Percentiles rank a stretch among this genome's conserved stretches.
Evolutionary conservation across 2,113 vertebrate species (phyloP).

Genomic region (Sitta europaea): DNA sequence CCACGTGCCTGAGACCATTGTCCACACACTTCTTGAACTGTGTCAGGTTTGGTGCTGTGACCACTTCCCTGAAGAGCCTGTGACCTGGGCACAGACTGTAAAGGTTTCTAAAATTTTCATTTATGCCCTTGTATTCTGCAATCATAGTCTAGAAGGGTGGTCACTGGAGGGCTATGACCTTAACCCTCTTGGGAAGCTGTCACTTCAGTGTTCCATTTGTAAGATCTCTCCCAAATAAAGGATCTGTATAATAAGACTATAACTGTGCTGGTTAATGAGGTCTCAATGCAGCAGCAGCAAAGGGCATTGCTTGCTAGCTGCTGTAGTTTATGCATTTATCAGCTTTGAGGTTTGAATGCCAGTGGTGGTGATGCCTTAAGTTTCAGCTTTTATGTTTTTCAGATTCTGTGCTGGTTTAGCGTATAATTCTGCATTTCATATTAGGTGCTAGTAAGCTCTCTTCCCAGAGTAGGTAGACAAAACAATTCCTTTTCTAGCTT

Average conservation of each 20-base stretch:
- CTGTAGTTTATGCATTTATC: neutral
- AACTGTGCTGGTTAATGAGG: neutral
- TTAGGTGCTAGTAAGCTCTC: too few relatives aligned
- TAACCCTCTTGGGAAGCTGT: neutral
- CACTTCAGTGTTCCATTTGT: neutral
- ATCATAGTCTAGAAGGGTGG: neutral
- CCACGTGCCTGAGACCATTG: accelerated
- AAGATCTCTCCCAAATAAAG: neutral
- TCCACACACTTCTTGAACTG: neutral
- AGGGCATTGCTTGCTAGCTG: neutral
- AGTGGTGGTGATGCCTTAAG: too few relatives aligned
- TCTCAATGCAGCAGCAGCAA: neutral
- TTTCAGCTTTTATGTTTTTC: too few relatives aligned
- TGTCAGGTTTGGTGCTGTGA: neutral
- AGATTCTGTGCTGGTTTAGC: too few relatives aligned
- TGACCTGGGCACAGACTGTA: neutral
- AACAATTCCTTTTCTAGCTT: too few relatives aligned
- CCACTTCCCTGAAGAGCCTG: neutral
- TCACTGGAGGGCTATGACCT: neutral
- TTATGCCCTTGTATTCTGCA: neutral
- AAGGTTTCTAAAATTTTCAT: neutral
- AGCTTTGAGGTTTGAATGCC: neutral
- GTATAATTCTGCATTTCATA: too few relatives aligned
- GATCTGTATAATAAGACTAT: neutral
- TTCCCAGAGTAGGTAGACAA: too few relatives aligned